These are phyloP conservation scores for Megathymus violae DNA, from an alignment of 1,140 invertebrate species.

Conservation along the genomic window DNA sequence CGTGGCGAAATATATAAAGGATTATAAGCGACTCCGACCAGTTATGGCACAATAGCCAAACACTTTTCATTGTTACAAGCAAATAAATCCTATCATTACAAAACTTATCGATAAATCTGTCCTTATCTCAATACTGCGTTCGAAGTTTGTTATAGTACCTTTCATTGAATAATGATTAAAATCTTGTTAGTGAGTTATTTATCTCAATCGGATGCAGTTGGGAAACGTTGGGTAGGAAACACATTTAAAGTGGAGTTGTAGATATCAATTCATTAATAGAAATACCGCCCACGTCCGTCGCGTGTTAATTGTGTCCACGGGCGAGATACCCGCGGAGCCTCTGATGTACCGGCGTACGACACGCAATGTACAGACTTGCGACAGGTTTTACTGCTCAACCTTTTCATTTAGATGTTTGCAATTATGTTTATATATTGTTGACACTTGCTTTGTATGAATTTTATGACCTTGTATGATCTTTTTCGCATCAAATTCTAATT, in stretches of 20 bases:
- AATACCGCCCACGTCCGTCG: slow-evolving; percentile 24
- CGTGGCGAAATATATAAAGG: too few relatives aligned
- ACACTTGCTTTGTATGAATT: too few relatives aligned
- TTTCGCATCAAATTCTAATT: too few relatives aligned
- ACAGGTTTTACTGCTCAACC: not conserved
- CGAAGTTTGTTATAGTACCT: slow-evolving; percentile 13
- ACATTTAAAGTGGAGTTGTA: slow-evolving; percentile 27
- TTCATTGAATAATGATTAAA: slow-evolving; percentile 20
- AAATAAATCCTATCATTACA: not conserved
- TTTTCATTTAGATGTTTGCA: too few relatives aligned
- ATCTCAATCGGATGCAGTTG: slow-evolving; percentile 35
- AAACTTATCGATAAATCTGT: slow-evolving; percentile 11
- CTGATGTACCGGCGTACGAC: slow-evolving; percentile 5
- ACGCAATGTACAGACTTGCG: not conserved
- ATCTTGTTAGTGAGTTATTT: slow-evolving; percentile 21
- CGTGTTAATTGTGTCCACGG: slow-evolving; percentile 14
- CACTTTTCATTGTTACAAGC: not conserved
- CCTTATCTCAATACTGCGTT: slow-evolving; percentile 1
- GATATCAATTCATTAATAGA: slow-evolving; percentile 30
- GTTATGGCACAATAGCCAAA: not conserved
- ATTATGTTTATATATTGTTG: too few relatives aligned
- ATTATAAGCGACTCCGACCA: too few relatives aligned
- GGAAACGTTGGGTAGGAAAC: slow-evolving; percentile 35
- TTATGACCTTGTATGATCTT: too few relatives aligned
- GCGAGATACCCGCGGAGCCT: not conserved